These are phyloP conservation scores for Microplitis deprimator DNA, from an alignment of 2,888 invertebrate species.

Conservation along the genomic window DNA sequence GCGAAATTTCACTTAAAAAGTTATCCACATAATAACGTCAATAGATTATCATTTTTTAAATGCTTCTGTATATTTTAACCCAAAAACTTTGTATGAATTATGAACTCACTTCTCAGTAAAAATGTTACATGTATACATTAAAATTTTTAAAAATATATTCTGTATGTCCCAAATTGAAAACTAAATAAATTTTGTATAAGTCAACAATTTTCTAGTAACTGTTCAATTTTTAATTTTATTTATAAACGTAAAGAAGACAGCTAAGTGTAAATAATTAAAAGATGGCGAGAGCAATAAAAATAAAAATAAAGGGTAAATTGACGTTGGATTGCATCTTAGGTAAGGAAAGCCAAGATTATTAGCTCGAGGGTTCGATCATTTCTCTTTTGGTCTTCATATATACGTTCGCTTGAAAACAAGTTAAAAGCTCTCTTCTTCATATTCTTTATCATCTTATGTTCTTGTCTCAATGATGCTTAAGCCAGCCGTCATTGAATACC, in stretches of 20 bases:
- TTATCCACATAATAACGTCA: too few species aligned
- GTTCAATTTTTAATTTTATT: neutral
- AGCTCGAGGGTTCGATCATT: constrained; percentile 49
- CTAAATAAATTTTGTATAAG: too few species aligned
- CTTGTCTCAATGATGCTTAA: constrained; percentile 43
- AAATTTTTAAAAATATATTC: too few species aligned
- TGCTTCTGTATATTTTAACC: too few species aligned
- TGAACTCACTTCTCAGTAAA: too few species aligned
- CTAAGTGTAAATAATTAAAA: constrained; percentile 15
- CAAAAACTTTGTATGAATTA: too few species aligned
- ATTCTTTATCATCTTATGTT: neutral
- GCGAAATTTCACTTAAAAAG: too few species aligned
- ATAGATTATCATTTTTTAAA: too few species aligned
- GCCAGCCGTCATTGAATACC: constrained; percentile 49
- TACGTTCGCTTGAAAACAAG: constrained; percentile 45
- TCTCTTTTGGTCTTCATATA: constrained; percentile 30
- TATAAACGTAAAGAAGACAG: neutral
- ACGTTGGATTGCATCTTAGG: constrained; percentile 36
- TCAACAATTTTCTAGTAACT: constrained; percentile 52
- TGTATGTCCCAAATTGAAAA: too few species aligned
- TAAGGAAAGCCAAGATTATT: constrained; percentile 43
- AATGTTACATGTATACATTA: too few species aligned
- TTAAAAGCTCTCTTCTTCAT: constrained; percentile 42
- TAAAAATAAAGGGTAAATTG: constrained; percentile 43
- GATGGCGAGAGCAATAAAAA: constrained; percentile 19